phyloP scores from a whole-genome alignment of 1,140 invertebrate genomes.

The Zaprionus taronus region DNA sequence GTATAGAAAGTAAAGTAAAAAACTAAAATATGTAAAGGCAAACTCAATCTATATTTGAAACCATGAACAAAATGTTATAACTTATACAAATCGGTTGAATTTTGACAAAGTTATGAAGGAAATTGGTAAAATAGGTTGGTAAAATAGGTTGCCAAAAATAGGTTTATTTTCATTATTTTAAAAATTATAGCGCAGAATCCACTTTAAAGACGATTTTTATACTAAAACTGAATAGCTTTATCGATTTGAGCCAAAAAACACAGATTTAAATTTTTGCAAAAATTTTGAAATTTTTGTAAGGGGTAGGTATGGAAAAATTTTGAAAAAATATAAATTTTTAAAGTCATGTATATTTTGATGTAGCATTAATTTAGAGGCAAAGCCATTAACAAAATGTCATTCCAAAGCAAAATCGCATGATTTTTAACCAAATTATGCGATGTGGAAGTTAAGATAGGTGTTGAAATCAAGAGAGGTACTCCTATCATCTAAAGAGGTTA shows the following conservation, averaged over 20 bases:
- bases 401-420: constrained; percentile 9
- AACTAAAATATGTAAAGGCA: neutral
- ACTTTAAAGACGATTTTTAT: no score
- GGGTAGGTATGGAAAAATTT: neutral
- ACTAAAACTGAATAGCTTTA: no score
- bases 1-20: no score
- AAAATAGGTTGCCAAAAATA: no score
- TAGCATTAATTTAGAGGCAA: neutral
- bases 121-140: no score
- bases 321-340: neutral
- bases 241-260: neutral
- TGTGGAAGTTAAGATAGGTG: neutral
- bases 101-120: neutral
- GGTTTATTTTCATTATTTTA: no score
- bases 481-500: no score
- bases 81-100: neutral
- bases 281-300: neutral
- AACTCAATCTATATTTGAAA: neutral
- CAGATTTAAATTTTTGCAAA: neutral
- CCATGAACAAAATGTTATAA: neutral
- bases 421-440: neutral
- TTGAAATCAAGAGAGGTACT: neutral
- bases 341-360: neutral
- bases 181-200: no score
- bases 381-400: neutral